These are phyloP conservation scores for Podotricha telesiphe DNA, from an alignment of 2,888 invertebrate genomes.

Conservation along the genomic window DNA sequence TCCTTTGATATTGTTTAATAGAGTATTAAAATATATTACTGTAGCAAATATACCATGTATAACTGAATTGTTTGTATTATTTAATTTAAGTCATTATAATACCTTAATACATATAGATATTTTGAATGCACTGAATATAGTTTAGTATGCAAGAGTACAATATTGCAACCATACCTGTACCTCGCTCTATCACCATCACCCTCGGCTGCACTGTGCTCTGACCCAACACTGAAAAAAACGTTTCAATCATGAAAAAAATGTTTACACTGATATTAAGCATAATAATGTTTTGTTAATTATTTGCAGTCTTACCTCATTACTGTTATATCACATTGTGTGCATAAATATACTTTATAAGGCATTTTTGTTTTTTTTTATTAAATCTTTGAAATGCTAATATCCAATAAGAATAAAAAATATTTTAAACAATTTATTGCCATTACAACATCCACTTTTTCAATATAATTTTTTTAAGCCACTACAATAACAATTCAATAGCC, in stretches of 20 bases:
- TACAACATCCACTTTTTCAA: not conserved
- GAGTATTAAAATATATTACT: too few relatives aligned
- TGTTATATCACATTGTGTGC: constrained; percentile 8
- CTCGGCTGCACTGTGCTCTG: constrained; percentile 66
- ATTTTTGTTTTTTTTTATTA: not conserved
- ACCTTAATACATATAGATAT: not conserved
- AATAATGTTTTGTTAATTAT: not conserved
- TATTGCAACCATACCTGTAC: constrained; percentile 57
- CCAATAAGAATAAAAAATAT: not conserved
- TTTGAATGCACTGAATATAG: not conserved
- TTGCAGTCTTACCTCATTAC: not conserved
- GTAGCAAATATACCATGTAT: too few relatives aligned
- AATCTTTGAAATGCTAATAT: not conserved
- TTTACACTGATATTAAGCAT: not conserved
- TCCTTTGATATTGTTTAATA: too few relatives aligned
- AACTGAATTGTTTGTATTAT: too few relatives aligned
- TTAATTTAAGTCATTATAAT: not conserved
- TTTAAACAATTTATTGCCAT: not conserved
- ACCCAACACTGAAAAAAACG: constrained; percentile 53
- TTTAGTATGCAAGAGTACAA: not conserved
- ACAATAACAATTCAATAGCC: not conserved
- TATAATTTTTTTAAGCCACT: not conserved
- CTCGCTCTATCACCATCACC: constrained; percentile 65
- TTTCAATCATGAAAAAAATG: not conserved
- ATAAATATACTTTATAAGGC: constrained; percentile 12